Evolutionary conservation across 2,797 vertebrate genomes (phyloP), one percentile per base, ranked within the genome.

Genomic region (Hemibagrus guttatus): DNA sequence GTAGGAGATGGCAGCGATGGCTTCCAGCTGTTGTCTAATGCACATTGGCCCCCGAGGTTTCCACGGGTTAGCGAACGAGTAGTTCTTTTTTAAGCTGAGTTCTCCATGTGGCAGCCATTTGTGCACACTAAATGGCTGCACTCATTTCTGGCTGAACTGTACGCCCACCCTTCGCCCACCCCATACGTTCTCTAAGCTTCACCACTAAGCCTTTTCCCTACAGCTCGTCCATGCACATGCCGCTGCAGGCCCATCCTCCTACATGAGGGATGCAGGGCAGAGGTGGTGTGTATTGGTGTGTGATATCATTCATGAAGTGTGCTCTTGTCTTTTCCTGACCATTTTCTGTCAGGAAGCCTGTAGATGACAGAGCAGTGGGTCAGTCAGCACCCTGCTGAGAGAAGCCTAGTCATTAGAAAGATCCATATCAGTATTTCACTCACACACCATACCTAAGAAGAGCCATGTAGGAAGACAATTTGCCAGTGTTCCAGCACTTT

Each of bases 11-110:
- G 87, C 81, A 84, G 88, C 90, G 84, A 81, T 92, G 91, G 92
- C 88, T 91, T 92, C 92, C 95, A 95, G 94, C 93, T 94, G 94
- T 91, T 92, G 92, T 69, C 88, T 90, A 88, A 54, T 26, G 46
- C 46, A 23, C 42, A 59, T 72, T 42, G 26, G 59, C 52, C 42
- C 58, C 35, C 35, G 39, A 68, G 49, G 74, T 61, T 84, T 83
- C 76, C 42, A 49, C 17, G 23, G 19, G 72, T 85, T 58, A 74
- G 31, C 19, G 17, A 42, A 81, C 9, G 14, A 66, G 74, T 85
- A 31, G 49, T 21, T 80, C 26, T 46, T 68, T 85, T 35, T 87
- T 19, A 84, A 84, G 28, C 61, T 64, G 66, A 84, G 28, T 85
- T 76, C 68, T n/a, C 46, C 83, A 74, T 66, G 81, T 39, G 66